phyloP scores from a whole-genome alignment of 2,888 invertebrate species.

The Hydrotaea cyrtoneurina region DNA sequence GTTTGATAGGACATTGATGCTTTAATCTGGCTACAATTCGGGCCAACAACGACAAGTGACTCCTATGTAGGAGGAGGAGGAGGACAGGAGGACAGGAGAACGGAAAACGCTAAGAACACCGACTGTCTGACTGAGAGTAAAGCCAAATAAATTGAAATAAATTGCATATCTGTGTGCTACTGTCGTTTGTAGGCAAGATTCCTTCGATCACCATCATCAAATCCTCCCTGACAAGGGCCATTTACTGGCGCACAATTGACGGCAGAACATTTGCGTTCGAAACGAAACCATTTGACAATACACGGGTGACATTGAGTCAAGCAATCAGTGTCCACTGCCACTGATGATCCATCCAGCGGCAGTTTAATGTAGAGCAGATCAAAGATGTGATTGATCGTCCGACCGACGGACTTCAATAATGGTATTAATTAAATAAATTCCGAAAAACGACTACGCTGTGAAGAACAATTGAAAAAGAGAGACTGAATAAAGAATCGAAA shows the following conservation, averaged over 20 bases:
- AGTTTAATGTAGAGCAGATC: not conserved
- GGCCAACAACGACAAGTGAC: conserved; percentile 51
- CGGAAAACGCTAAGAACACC: conserved; percentile 15
- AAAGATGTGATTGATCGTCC: conserved; percentile 52
- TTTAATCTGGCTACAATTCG: conserved; percentile 64
- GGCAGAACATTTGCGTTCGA: conserved; percentile 29
- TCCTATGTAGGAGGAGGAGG: conserved; percentile 44
- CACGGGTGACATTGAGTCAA: conserved; percentile 51
- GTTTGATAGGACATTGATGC: conserved; percentile 68
- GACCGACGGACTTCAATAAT: conserved; percentile 45
- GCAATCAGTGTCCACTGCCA: conserved; percentile 42
- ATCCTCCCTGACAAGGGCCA: conserved; percentile 7
- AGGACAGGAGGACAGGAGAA: not conserved
- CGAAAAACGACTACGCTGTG: not conserved
- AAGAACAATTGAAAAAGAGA: not conserved
- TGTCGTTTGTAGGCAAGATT: conserved; percentile 16
- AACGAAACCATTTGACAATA: conserved; percentile 31
- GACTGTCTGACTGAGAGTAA: not conserved
- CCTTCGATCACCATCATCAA: conserved; percentile 9
- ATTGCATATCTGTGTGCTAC: not conserved
- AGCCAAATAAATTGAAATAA: not conserved
- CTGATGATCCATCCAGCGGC: not conserved
- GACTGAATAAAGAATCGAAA: too few relatives aligned
- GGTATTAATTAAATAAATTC: conserved; percentile 49
- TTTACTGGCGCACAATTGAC: not conserved